A percentile compares a stretch with the other conserved stretches of the same genome.
Conservation (phyloP, 2,797 vertebrate species). For the Sebastes taczanowskii region DNA sequence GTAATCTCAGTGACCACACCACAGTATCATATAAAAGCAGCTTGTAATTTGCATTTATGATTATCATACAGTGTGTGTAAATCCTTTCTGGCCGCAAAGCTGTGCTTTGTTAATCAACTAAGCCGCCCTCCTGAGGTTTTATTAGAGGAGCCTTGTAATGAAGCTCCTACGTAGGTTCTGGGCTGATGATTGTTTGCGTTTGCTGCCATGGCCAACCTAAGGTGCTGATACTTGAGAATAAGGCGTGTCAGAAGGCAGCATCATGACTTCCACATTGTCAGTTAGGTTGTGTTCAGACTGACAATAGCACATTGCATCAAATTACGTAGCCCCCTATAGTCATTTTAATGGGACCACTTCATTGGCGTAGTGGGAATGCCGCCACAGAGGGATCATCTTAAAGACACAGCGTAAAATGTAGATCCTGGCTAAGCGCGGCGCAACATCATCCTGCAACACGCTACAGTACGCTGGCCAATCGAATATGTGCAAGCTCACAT, state of each 20-base stretch:
- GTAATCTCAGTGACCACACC: not conserved
- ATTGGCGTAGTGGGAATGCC: not conserved
- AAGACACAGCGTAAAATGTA: not conserved
- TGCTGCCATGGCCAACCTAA: conserved; percentile 25
- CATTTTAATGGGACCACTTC: not conserved
- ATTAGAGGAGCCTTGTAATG: conserved; percentile 23
- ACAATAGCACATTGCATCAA: not conserved
- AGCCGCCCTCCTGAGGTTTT: conserved; percentile 37
- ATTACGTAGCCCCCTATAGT: not conserved
- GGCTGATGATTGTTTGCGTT: conserved; percentile 36
- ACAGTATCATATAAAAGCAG: not conserved
- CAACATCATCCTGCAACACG: not conserved
- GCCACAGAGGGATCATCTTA: not conserved
- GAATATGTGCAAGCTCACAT: not conserved
- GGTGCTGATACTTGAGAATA: not conserved
- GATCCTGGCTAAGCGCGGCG: not conserved
- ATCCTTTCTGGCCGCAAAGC: conserved; percentile 2
- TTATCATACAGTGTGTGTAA: conserved; percentile 15
- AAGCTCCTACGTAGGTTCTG: not conserved
- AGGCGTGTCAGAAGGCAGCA: not conserved
- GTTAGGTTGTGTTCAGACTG: not conserved
- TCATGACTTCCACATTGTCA: not conserved
- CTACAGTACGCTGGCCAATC: not conserved
- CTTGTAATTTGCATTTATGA: not conserved
- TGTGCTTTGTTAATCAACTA: conserved; percentile 38